Conservation (phyloP, 2,113 vertebrate species). For the Felis catus region DNA sequence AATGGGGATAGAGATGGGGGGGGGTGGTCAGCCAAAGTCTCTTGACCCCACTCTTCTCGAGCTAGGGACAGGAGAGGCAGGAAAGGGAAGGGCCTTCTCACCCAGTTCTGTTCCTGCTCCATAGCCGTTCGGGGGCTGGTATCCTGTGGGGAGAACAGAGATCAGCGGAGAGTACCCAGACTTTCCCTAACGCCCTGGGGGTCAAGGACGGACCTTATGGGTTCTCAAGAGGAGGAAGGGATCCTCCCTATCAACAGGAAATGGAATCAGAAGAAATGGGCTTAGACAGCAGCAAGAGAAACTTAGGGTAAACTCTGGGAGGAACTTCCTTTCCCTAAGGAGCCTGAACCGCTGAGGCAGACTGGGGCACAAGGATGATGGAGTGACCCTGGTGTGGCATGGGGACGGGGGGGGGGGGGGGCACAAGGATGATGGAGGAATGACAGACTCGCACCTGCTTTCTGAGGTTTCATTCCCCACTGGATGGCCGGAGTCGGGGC, state of each 20-base stretch:
- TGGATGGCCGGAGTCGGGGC: not conserved
- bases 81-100: not conserved
- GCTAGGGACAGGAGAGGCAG: not conserved
- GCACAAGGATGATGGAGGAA: not conserved
- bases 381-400: not conserved
- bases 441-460: constrained; percentile 35
- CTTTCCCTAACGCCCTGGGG: not conserved
- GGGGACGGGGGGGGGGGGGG: not conserved
- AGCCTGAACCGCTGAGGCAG: not conserved
- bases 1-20: not conserved
- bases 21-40: not conserved
- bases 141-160: constrained; percentile 15
- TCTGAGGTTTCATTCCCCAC: constrained; percentile 51
- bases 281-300: not conserved
- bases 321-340: not conserved
- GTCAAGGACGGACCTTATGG: not conserved
- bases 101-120: constrained; percentile 16
- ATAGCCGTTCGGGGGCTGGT: not conserved
- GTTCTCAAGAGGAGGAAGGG: not conserved
- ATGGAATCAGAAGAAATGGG: not conserved
- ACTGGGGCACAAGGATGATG: not conserved
- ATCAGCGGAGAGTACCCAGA: not conserved
- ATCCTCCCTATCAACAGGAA: not conserved
- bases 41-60: not conserved
- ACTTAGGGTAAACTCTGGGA: not conserved